Evolutionary conservation across 1,140 invertebrate species (phyloP).

Genomic region (Calephelis nemesis): DNA sequence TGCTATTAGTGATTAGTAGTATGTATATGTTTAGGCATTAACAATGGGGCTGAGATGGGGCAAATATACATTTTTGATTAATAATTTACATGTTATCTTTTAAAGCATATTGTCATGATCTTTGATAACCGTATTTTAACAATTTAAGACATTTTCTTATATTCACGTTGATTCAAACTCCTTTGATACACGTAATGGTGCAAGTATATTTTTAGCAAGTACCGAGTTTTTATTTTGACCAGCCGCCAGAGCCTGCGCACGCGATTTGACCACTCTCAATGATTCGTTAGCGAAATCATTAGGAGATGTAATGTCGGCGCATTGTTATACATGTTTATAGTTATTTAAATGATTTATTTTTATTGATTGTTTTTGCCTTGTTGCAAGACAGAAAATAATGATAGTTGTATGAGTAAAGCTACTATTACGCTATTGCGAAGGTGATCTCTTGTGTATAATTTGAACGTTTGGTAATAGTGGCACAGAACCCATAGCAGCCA

Average conservation of each 20-base stretch:
- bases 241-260: conserved; percentile 45
- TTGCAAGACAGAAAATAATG: conserved; percentile 78
- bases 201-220: not conserved
- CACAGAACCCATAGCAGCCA: not conserved
- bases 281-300: conserved; percentile 79
- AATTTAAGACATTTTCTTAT: no score
- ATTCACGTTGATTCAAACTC: no score
- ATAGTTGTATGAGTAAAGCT: conserved; percentile 69
- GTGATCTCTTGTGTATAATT: conserved; percentile 69
- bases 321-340: conserved; percentile 78
- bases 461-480: conserved; percentile 62
- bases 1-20: no score
- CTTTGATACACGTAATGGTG: no score
- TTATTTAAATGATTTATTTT: conserved; percentile 80
- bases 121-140: no score
- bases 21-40: no score
- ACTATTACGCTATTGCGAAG: conserved; percentile 72
- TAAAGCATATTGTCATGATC: no score
- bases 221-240: conserved; percentile 3
- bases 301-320: conserved; percentile 75
- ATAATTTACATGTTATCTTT: no score
- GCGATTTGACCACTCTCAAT: conserved; percentile 76
- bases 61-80: no score
- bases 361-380: conserved; percentile 79
- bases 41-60: no score